Evolutionary conservation across 1,140 invertebrate species (phyloP).

Genomic region (Neodiprion pinetum): DNA sequence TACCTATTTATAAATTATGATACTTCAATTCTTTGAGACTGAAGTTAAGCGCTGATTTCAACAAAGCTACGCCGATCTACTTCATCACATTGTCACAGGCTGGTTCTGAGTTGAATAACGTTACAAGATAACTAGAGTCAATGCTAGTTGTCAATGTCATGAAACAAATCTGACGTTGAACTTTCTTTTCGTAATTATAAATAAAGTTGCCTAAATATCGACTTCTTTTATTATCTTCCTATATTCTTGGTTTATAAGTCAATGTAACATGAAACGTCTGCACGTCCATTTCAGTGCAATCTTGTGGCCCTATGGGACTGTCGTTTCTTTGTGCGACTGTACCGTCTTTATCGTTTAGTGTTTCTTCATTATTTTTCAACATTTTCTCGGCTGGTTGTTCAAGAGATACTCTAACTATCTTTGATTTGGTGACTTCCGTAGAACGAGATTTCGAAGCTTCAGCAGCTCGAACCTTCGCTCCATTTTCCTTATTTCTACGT

Average conservation of each 20-base stretch:
- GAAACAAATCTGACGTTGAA: neutral
- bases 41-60: slow-evolving; percentile 3
- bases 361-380: slow-evolving; percentile 45
- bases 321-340: slow-evolving; percentile 40
- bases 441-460: slow-evolving; percentile 56
- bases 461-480: slow-evolving; percentile 58
- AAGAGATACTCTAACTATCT: slow-evolving; percentile 55
- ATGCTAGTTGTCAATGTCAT: neutral
- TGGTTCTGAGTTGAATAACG: neutral
- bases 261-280: slow-evolving; percentile 71
- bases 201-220: neutral
- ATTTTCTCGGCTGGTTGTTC: slow-evolving; percentile 45
- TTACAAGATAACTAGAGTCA: neutral
- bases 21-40: neutral
- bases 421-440: slow-evolving; percentile 60
- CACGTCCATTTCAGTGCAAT: slow-evolving; percentile 67
- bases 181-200: neutral
- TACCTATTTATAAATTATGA: too few relatives aligned
- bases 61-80: neutral
- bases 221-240: slow-evolving; percentile 29
- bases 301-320: slow-evolving; percentile 50
- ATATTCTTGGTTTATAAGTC: slow-evolving; percentile 72
- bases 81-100: neutral
- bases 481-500: slow-evolving; percentile 74
- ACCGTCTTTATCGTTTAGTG: slow-evolving; percentile 40